These are phyloP conservation scores for Acanthiza pusilla DNA, from an alignment of 2,797 vertebrate genomes.

Conservation along the genomic window DNA sequence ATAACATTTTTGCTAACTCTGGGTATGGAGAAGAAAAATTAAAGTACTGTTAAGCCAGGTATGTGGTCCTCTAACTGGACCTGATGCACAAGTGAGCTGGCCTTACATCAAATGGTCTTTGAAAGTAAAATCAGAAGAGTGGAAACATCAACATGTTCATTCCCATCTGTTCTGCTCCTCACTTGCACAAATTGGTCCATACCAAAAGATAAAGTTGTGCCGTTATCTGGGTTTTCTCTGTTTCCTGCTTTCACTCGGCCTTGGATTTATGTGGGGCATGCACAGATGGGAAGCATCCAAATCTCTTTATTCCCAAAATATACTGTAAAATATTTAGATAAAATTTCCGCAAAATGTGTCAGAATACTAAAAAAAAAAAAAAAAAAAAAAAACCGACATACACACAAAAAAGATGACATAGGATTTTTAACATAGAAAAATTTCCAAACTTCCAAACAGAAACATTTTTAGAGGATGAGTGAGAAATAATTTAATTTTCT, in stretches of 20 bases:
- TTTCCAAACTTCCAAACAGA: neutral
- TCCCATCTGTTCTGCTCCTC: neutral
- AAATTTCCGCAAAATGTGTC: neutral
- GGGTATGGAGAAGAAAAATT: neutral
- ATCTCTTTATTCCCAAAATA: neutral
- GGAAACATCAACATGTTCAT: neutral
- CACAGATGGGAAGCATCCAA: neutral
- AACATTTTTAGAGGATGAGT: neutral
- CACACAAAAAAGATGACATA: neutral
- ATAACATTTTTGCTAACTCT: neutral
- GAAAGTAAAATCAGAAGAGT: neutral
- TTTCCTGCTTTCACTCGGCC: neutral
- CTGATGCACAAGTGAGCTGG: neutral
- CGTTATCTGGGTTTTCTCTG: neutral
- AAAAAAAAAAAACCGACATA: fast-evolving
- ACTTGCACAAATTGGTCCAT: neutral
- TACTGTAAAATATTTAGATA: neutral
- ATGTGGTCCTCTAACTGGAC: neutral
- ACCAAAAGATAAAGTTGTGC: neutral
- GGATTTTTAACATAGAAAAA: neutral
- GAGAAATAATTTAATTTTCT: neutral
- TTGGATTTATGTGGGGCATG: neutral
- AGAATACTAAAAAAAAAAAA: neutral
- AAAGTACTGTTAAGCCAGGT: neutral
- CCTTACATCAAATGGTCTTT: neutral